Evolutionary conservation across 2,888 invertebrate species (phyloP), one percentile per base, ranked within the genome.

Genomic region (Laothoe populi): DNA sequence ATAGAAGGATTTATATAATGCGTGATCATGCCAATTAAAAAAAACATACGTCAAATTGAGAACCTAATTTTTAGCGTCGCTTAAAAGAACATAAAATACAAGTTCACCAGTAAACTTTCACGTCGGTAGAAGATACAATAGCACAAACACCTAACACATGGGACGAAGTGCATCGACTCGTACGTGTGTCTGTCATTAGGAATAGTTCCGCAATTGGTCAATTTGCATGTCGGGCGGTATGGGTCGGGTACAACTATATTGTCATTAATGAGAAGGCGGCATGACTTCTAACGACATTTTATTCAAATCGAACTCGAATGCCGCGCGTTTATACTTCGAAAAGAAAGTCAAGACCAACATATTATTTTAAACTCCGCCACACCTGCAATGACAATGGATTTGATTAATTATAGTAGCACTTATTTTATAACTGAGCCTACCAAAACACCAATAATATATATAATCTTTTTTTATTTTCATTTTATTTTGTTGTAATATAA

Each of bases 291-390:
- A 45, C 31, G 49, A 57, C 58, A 60, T 65, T 61, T 53, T 53
- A 65, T 65, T 65, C 63, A 63, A 65, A 65, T 65, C 8, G 26
- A 4, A 24, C 31, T 16, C 31, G 19, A 53, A 53, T 53, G 53
- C 31, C 31, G 16, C 1, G 11, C 49, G 49, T 53, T 21, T 48
- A 24, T 49, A 11, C 38, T 40, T 42, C 8, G 7, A 40, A 58
- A 23, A 42, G 24, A 58, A 53, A 53, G 35, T 35, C 19, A 19
- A 44, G 19, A 44, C 8, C 19, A 44, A 44, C 13, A 0, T 13
- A 26, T 3, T 8, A 19, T 44, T 19, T 8, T 8, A 19, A 44
- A 19, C 8, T 11, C 38, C 1, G 16, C 44, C 19, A 2, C 44
- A 42, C n/a, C 16, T 16, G 42, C n/a, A 16, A 16, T 31, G 31